Conservation (phyloP, 2,113 vertebrate genomes). For the Rhegmatorhina hoffmannsi region DNA sequence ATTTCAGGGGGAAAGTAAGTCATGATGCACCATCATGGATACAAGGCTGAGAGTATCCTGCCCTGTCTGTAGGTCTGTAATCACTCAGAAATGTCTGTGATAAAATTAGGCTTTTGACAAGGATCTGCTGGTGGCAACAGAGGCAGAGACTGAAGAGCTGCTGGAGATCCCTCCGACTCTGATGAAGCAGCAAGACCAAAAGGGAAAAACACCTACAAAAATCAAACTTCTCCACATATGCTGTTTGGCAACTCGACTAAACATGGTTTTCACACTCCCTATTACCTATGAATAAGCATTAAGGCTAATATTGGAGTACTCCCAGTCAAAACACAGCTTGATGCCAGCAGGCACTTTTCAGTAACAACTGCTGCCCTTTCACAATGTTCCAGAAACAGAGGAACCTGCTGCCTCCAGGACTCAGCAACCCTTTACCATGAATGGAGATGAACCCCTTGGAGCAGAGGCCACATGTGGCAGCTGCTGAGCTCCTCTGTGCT, state of each 20-base stretch:
- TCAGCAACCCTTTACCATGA: accelerated
- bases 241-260: background rate
- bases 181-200: background rate
- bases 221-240: background rate
- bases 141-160: background rate
- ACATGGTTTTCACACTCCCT: background rate
- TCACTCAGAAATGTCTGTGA: background rate
- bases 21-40: accelerated
- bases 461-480: accelerated
- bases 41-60: background rate
- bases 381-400: background rate
- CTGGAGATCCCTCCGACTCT: background rate
- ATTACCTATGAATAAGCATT: background rate
- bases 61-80: background rate
- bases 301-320: background rate
- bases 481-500: background rate
- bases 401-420: background rate
- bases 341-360: background rate
- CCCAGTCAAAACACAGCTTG: background rate
- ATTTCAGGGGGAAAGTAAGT: background rate
- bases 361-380: background rate
- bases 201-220: background rate
- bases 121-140: background rate
- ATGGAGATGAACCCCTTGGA: background rate
- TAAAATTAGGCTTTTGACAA: background rate